Evolutionary conservation across 2,113 vertebrate genomes (phyloP), one percentile per base, ranked within the genome.

Genomic region (Atlantisia rogersi): DNA sequence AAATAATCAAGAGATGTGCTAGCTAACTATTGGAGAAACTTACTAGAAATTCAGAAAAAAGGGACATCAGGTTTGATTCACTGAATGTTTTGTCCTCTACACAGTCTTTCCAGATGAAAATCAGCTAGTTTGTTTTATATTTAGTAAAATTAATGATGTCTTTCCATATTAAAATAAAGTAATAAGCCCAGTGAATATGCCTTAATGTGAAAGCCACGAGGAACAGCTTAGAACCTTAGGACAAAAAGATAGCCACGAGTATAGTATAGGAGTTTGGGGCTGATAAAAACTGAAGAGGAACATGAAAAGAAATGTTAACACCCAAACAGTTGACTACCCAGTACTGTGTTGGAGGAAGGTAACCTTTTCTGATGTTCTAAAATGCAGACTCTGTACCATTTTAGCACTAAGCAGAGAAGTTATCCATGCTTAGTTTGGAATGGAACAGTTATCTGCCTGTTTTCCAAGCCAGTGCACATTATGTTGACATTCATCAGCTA

Each of bases 401-500:
- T 89, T 32, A 75, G 56, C 71, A 53, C 60, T 79, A 69, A 82
- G 48, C 73, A 92, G 90, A 44, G 64, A 81, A 93, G 90, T 88
- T 95, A 76, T 31, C 90, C 74, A 29, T 4, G 16, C 40, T 84
- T 53, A 89, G 69, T 78, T 69, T 88, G 80, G 73, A 95, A 91
- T 29, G 35, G 68, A 86, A 80, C 79, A 88, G 73, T 86, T 94
- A 93, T 88, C 60, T 94, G 73, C 58, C 69, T 78, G 74, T 94
- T 95, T 96, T 93, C 92, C 92, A 95, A 93, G 69, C 69, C 59
- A 92, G 53, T 79, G 91, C 74, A 90, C 69, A 90, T 91, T 93
- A 94, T 76, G 86, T 59, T 93, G 95, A 94, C 92, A 88, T 92
- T 92, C 73, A 84, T 92, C 92, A 93, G 69, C 88, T 91, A 92